Percentiles rank a stretch among this genome's conserved stretches.
These are phyloP conservation scores for Ursus arctos DNA, from an alignment of 2,113 vertebrate species.

Conservation along the genomic window DNA sequence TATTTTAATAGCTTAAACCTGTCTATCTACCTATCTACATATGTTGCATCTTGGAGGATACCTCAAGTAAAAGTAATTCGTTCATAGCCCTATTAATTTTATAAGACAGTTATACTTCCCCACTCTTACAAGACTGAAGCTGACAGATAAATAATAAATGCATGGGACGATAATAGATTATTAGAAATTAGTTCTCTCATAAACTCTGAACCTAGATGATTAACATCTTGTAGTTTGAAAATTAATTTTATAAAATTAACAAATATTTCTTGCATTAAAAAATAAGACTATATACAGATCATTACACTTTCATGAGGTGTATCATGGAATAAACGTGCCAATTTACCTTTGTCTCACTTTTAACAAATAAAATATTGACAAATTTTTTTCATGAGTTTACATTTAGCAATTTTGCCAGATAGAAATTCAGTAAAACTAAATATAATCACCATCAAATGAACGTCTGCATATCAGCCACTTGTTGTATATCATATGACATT, in stretches of 20 bases:
- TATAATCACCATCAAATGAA: background rate
- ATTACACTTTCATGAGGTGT: background rate
- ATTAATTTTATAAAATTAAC: slow-evolving; percentile 21
- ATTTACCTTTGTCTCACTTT: background rate
- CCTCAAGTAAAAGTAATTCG: background rate
- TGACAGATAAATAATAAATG: background rate
- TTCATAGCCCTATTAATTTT: background rate
- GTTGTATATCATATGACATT: background rate
- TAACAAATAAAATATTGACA: background rate
- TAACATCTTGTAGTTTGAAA: background rate
- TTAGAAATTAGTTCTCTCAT: background rate
- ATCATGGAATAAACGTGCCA: background rate
- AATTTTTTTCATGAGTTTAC: background rate
- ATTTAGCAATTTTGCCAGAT: background rate
- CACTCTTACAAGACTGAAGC: background rate
- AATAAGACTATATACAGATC: background rate
- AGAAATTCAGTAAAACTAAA: background rate
- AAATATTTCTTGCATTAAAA: background rate
- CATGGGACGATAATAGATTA: background rate
- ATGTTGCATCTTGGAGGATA: background rate
- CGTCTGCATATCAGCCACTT: background rate
- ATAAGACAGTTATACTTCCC: background rate
- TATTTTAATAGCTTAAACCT: background rate
- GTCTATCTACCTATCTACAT: background rate
- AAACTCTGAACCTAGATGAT: background rate